These are phyloP conservation scores for Hydrozoanthus gracilis DNA, from an alignment of 92 coral and sea anemone genomes.

Conservation along the genomic window DNA sequence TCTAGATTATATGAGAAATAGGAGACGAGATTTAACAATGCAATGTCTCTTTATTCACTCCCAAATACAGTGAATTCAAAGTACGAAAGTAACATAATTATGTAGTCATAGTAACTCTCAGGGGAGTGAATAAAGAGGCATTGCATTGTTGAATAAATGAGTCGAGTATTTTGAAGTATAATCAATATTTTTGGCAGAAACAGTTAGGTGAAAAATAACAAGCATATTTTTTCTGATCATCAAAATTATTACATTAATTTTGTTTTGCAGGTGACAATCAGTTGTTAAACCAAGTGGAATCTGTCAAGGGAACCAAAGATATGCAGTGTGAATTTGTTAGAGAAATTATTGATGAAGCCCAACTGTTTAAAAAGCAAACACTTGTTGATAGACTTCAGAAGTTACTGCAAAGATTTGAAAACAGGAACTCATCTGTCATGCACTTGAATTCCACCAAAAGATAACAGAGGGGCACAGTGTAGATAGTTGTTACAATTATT, in stretches of 20 bases:
- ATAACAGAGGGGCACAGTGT: conserved; percentile 13
- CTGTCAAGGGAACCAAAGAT: conserved; percentile 84
- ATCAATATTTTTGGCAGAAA: neutral
- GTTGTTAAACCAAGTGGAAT: conserved; percentile 72
- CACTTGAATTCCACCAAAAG: conserved; percentile 27
- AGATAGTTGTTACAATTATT: conserved; percentile 5
- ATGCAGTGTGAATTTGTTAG: conserved; percentile 69
- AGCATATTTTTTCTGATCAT: too few species aligned
- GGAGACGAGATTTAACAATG: too few species aligned
- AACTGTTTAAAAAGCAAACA: conserved; percentile 82
- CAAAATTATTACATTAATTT: neutral
- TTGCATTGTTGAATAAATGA: too few species aligned
- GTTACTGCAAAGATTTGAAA: conserved; percentile 57
- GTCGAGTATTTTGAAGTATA: too few species aligned
- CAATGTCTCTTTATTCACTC: too few species aligned
- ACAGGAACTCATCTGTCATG: neutral
- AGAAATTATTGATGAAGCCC: conserved; percentile 92
- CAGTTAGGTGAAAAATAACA: too few species aligned
- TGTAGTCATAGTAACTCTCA: too few species aligned
- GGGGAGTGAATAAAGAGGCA: too few species aligned
- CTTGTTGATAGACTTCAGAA: conserved; percentile 76
- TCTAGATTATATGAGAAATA: too few species aligned
- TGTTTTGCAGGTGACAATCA: conserved; percentile 76
- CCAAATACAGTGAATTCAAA: too few species aligned
- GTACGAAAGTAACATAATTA: too few species aligned